These are phyloP conservation scores for Oncorhynchus mykiss DNA, from an alignment of 2,113 vertebrate genomes.

Conservation along the genomic window DNA sequence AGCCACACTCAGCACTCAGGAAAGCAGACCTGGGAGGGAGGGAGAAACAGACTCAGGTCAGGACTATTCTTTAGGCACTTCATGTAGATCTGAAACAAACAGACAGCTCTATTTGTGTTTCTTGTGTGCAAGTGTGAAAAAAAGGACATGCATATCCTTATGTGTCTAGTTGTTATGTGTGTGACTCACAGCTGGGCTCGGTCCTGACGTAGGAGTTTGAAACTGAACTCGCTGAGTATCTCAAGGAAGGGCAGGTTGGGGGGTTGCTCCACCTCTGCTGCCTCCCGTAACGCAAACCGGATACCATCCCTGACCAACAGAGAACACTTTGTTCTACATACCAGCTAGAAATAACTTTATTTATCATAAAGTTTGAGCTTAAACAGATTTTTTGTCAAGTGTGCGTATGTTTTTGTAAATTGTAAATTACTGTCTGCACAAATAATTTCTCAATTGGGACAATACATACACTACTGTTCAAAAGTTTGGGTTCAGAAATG, in stretches of 20 bases:
- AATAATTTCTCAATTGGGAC: too few species aligned
- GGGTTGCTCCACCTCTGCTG: slow-evolving; percentile 45
- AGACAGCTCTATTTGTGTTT: too few species aligned
- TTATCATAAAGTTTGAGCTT: too few species aligned
- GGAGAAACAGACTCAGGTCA: slow-evolving; percentile 5
- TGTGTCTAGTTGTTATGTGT: not conserved
- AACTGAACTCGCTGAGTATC: slow-evolving; percentile 86
- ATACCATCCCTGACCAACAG: slow-evolving; percentile 78
- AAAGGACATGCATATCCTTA: slow-evolving; percentile 8
- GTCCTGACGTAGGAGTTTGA: slow-evolving; percentile 79
- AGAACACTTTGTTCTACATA: not conserved
- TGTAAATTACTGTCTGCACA: too few species aligned
- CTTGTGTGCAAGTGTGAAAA: not conserved
- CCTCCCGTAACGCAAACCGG: slow-evolving; percentile 74
- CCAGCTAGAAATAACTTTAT: too few species aligned
- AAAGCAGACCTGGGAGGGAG: slow-evolving; percentile 62
- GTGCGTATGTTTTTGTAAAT: too few species aligned
- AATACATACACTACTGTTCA: too few species aligned
- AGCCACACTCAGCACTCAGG: slow-evolving; percentile 64
- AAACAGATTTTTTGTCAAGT: too few species aligned
- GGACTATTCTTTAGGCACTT: too few species aligned
- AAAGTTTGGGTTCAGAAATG: too few species aligned
- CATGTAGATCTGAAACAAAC: too few species aligned
- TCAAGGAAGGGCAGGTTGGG: slow-evolving; percentile 81
- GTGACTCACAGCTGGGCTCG: slow-evolving; percentile 77